Evolutionary conservation across 2,888 invertebrate genomes (phyloP), one percentile per base, ranked within the genome.

Genomic region (Diaphora mendica): DNA sequence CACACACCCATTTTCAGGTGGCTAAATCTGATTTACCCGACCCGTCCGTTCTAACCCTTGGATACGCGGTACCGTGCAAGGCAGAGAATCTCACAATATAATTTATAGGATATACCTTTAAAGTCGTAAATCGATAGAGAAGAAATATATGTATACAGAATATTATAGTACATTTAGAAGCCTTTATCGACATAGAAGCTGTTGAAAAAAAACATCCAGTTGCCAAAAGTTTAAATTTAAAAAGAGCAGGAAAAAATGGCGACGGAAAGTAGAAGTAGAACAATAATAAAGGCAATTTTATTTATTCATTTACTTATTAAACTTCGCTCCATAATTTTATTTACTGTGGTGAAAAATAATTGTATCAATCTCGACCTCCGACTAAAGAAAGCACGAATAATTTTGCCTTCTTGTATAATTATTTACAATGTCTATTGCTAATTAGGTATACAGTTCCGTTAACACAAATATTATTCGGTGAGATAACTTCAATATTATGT

Each of bases 381-480:
- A 13, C 39, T 15, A 42, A 65, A n/a, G 35, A 13, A 65, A 1
- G 39, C 11, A 42, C 0, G 13, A 8, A 42, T 66, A 17, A 66
- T 42, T 17, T 44, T 26, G 1, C 7, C 15, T 17, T 30, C 8
- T 66, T 13, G 42, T 26, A 9, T 44, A 26, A 44, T 8, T n/a
- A 66, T 44, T 44, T 20, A 20, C 20, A 26, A 44, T 15, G 65
- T 70, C 73, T 77, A 74, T 74, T 76, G 76, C 77, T 79, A 79
- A 77, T 80, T 77, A 80, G 72, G 78, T 71, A 65, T 66, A 75
- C 68, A 71, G 76, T 80, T 83, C 79, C 76, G 81, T 81, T 82
- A 81, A 69, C 72, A 72, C 68, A 72, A 77, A 75, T 80, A 80
- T 84, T 80, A 79, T 81, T 84, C 82, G 79, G 73, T 73, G 80